These are phyloP conservation scores for Xestia sexstrigata DNA, from an alignment of 2,888 invertebrate genomes.

Conservation along the genomic window DNA sequence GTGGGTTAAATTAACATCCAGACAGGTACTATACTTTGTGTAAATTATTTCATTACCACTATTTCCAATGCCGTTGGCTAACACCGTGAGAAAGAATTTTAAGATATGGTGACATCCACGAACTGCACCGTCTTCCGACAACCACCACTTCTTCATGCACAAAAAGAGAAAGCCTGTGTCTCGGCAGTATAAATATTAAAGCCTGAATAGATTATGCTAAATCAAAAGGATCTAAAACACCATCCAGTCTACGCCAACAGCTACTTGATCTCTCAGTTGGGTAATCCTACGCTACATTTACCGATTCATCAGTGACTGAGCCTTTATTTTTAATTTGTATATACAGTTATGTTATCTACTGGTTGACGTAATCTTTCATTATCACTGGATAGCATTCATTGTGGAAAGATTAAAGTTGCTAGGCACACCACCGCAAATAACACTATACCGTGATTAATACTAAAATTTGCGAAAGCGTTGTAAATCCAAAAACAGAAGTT, in stretches of 20 bases:
- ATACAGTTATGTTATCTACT: conserved; percentile 1
- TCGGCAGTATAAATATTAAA: not conserved
- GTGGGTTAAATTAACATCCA: not conserved
- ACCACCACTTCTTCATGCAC: not conserved
- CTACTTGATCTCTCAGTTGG: not conserved
- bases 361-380: conserved; percentile 20
- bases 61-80: not conserved
- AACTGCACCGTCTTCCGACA: not conserved
- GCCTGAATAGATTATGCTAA: not conserved
- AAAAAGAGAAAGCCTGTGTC: not conserved
- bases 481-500: conserved; percentile 11
- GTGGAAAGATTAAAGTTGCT: not conserved
- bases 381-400: not conserved
- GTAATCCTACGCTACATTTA: conserved; percentile 1
- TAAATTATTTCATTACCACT: not conserved
- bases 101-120: not conserved
- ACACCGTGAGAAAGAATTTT: not conserved
- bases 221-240: not conserved
- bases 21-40: not conserved
- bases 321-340: conserved; percentile 3
- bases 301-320: conserved; percentile 5
- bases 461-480: conserved; percentile 28
- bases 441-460: not conserved
- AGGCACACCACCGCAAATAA: not conserved
- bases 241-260: conserved; percentile 1